Conservation (phyloP, 2,888 invertebrate species). For the Microlaimidae sp. region DNA sequence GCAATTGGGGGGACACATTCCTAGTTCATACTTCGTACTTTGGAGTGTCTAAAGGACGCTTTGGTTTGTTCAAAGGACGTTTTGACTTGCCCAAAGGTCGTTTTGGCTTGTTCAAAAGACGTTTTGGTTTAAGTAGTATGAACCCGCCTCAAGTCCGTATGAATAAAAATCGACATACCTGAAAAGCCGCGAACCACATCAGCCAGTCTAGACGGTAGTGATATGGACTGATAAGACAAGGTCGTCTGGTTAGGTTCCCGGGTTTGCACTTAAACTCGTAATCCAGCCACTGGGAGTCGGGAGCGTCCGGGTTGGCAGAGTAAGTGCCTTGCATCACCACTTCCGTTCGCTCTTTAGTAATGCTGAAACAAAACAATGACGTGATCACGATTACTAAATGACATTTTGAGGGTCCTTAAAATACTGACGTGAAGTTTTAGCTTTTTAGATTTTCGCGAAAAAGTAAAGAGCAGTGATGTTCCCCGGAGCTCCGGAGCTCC, state of each 20-base stretch:
- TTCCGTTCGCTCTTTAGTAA: conserved; percentile 38
- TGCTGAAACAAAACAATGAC: conserved; percentile 24
- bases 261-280: conserved; percentile 42
- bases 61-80: background rate
- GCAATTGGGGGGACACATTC: no score
- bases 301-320: conserved; percentile 24
- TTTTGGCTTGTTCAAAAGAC: background rate
- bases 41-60: background rate
- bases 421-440: no score
- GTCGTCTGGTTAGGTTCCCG: conserved; percentile 33
- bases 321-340: conserved; percentile 38
- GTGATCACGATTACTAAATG: no score
- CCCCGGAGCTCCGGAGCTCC: no score
- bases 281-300: conserved; percentile 35
- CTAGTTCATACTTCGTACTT: background rate
- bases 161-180: conserved; percentile 22
- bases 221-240: conserved; percentile 40
- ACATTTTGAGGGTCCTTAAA: no score
- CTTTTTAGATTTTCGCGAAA: no score
- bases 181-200: conserved; percentile 41
- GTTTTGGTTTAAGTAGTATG: no score
- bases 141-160: background rate
- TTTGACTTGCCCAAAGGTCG: background rate
- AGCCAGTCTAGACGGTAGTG: conserved; percentile 41
- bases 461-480: no score